phyloP scores from a whole-genome alignment of 2,797 vertebrate species.

The Sebastes iracundus region DNA sequence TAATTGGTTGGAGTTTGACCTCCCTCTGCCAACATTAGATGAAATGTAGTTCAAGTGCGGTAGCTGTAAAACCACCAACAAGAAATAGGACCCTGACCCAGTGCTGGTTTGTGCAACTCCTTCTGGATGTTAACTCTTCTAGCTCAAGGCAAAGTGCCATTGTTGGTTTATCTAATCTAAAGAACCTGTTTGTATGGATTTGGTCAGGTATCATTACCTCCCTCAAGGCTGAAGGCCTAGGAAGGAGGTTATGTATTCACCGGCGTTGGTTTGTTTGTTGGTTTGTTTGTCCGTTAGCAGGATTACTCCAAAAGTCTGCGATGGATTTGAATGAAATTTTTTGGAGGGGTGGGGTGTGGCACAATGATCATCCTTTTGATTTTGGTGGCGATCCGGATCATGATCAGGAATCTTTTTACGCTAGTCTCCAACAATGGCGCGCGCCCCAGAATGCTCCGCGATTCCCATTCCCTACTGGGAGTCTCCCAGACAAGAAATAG shows the following conservation, averaged over 20 bases:
- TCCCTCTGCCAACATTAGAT: background rate
- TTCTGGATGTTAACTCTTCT: background rate
- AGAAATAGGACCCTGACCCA: background rate
- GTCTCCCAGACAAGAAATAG: background rate
- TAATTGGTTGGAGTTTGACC: conserved; percentile 20
- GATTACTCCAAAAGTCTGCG: too few species aligned
- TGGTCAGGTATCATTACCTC: background rate
- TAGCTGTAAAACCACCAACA: background rate
- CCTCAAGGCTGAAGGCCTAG: too few species aligned
- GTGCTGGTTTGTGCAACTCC: background rate
- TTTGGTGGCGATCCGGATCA: too few species aligned
- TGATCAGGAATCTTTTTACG: too few species aligned
- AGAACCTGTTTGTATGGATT: background rate
- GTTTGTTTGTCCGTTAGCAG: too few species aligned
- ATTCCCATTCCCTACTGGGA: background rate
- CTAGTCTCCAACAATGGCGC: too few species aligned
- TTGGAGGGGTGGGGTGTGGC: too few species aligned
- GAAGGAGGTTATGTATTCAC: too few species aligned
- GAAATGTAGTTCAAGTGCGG: background rate
- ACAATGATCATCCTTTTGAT: too few species aligned
- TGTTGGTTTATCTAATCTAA: background rate
- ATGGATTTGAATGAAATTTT: too few species aligned
- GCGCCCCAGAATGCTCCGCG: too few species aligned
- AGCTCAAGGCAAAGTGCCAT: background rate
- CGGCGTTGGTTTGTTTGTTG: too few species aligned